A percentile compares a stretch with the other conserved stretches of the same genome.
Conservation (phyloP, 1,140 invertebrate species). For the Drosophila punjabiensis region DNA sequence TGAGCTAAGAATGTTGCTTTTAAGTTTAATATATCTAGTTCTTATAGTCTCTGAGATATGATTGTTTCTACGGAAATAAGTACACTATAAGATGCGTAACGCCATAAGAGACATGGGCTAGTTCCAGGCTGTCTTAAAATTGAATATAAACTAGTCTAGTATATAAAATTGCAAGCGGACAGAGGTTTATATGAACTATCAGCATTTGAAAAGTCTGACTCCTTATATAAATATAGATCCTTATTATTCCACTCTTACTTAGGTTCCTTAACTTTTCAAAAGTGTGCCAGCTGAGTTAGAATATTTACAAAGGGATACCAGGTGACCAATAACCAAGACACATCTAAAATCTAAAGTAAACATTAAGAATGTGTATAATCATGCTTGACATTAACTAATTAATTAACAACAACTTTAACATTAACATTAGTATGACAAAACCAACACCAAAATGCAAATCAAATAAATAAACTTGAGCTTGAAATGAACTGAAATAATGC, state of each 20-base stretch:
- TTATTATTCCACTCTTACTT: background rate
- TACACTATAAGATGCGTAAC: background rate
- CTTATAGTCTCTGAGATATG: background rate
- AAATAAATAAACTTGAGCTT: background rate
- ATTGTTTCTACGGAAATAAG: background rate
- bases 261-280: background rate
- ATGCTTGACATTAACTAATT: background rate
- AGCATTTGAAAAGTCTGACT: background rate
- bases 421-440: background rate
- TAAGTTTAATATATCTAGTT: too few species aligned
- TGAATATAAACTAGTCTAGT: background rate
- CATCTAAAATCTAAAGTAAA: background rate
- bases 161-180: background rate
- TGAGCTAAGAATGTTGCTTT: too few species aligned
- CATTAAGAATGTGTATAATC: background rate
- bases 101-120: background rate
- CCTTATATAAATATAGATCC: background rate
- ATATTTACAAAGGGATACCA: background rate
- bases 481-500: background rate
- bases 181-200: background rate
- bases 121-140: background rate
- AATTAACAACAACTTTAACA: background rate
- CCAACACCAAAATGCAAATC: constrained; percentile 4
- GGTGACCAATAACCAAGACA: background rate
- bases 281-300: background rate